These are phyloP conservation scores for Amphipyra berbera DNA, from an alignment of 2,888 invertebrate genomes.

Conservation along the genomic window DNA sequence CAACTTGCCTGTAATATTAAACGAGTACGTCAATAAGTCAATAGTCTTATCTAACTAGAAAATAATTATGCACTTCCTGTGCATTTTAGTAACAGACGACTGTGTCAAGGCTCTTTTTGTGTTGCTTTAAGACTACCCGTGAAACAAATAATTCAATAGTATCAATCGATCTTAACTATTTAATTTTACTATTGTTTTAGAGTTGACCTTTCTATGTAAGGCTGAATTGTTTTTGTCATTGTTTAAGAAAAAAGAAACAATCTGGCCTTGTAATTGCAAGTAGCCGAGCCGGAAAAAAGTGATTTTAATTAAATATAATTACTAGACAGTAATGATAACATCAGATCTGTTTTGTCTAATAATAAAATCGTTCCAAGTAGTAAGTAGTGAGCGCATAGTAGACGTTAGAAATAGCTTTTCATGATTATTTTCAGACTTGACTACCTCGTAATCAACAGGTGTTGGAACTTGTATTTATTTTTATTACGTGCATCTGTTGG, in stretches of 20 bases:
- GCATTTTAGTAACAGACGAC: conserved; percentile 70
- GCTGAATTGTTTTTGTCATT: conserved; percentile 66
- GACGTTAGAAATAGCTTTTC: too few relatives aligned
- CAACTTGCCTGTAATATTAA: background rate
- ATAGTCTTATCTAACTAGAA: conserved; percentile 34
- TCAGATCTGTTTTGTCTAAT: conserved; percentile 7
- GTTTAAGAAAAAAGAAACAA: conserved; percentile 57
- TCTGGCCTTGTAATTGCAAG: conserved; percentile 53
- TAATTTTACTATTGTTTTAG: conserved; percentile 77
- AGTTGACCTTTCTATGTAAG: conserved; percentile 69
- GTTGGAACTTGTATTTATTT: too few relatives aligned
- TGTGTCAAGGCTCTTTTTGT: conserved; percentile 76
- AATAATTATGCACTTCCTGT: conserved; percentile 68
- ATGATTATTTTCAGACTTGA: too few relatives aligned
- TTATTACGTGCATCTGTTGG: too few relatives aligned
- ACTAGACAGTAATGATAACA: conserved; percentile 17
- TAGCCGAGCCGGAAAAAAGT: conserved; percentile 52
- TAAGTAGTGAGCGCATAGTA: too few relatives aligned
- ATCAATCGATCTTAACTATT: conserved; percentile 72
- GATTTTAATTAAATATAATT: conserved; percentile 41
- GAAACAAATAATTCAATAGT: conserved; percentile 76
- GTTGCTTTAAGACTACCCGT: conserved; percentile 71
- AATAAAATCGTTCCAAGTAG: background rate
- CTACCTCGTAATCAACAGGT: too few relatives aligned
- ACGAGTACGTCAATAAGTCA: background rate